Conservation (phyloP, 2,797 vertebrate genomes). For the Merluccius polli region DNA sequence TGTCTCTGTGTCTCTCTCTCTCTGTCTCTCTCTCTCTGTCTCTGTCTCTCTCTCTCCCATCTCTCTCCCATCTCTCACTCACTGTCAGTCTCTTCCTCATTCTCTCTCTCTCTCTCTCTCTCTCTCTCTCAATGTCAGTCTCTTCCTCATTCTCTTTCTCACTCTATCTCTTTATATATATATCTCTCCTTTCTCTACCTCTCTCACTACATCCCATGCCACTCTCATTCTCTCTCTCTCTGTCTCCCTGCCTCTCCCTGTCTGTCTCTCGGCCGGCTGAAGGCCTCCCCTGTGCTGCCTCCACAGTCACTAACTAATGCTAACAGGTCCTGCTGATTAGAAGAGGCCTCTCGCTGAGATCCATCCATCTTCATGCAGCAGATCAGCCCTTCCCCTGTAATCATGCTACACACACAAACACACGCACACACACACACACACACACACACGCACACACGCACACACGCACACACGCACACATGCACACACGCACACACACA, state of each 20-base stretch:
- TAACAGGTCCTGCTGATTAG: conserved; percentile 74
- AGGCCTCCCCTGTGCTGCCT: conserved; percentile 38
- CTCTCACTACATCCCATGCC: not conserved
- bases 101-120: too few species aligned
- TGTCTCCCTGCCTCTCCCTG: not conserved
- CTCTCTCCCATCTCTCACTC: not conserved
- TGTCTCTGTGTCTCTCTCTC: not conserved
- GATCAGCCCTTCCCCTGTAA: conserved; percentile 55
- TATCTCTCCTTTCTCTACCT: not conserved
- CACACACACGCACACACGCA: conserved; percentile 15
- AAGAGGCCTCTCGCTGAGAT: conserved; percentile 66
- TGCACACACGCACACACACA: conserved; percentile 32
- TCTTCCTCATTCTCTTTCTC: too few species aligned
- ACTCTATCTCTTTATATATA: not conserved
- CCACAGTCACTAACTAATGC: conserved; percentile 40
- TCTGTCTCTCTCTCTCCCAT: not conserved
- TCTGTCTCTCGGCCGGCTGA: conserved; percentile 44
- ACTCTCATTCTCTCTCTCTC: not conserved
- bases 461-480: conserved; percentile 24
- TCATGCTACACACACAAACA: conserved; percentile 27
- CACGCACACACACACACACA: conserved; percentile 37
- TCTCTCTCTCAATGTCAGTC: too few species aligned
- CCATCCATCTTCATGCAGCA: conserved; percentile 64
- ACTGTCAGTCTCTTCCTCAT: not conserved
- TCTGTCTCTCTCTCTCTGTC: not conserved